These are phyloP conservation scores for Chelonia mydas DNA, from an alignment of 2,797 vertebrate genomes.

Conservation along the genomic window DNA sequence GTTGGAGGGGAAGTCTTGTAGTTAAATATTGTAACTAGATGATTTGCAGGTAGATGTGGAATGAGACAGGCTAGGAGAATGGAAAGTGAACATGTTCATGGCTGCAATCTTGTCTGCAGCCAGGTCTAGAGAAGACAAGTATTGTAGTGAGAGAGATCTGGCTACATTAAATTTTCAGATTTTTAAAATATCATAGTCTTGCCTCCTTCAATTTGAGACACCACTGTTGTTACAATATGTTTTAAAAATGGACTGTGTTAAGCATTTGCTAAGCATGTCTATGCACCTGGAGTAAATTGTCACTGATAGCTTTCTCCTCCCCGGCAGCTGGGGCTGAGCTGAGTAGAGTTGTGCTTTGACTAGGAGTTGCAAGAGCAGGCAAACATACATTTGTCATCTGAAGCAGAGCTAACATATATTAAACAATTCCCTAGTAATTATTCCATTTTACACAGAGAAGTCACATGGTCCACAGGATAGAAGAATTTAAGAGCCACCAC, in stretches of 20 bases:
- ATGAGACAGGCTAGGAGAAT: not conserved
- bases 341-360: no score
- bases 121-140: not conserved
- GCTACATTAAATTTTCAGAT: not conserved
- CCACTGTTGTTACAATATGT: not conserved
- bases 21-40: no score
- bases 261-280: not conserved
- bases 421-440: not conserved
- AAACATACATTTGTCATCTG: not conserved
- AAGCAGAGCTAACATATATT: not conserved
- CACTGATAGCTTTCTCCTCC: no score
- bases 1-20: no score
- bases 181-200: not conserved
- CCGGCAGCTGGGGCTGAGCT: no score
- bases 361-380: not conserved
- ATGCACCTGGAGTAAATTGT: not conserved
- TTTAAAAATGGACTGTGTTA: not conserved
- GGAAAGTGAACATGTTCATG: not conserved
- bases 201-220: no score
- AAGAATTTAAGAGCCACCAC: not conserved
- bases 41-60: not conserved
- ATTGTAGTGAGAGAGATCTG: not conserved
- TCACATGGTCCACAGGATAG: not conserved
- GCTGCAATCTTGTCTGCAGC: not conserved
- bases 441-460: not conserved